Evolutionary conservation across 2,113 vertebrate genomes (phyloP).

Genomic region (Gulo gulo): DNA sequence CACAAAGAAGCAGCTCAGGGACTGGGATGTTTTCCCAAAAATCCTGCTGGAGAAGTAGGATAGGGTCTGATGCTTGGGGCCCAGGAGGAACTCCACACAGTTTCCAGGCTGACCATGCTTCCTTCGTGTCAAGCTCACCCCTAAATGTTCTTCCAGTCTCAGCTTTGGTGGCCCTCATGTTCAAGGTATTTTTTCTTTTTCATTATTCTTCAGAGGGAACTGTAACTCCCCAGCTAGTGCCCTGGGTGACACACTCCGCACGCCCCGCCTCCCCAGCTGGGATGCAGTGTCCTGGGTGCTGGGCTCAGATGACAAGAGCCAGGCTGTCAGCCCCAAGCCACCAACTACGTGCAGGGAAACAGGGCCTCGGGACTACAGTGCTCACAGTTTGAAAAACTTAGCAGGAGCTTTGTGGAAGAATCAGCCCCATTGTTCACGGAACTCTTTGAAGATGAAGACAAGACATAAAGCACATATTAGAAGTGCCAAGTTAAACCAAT

Average conservation of each 20-base stretch:
- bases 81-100: background rate
- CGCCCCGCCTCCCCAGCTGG: no score
- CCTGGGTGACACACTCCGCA: background rate
- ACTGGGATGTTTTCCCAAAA: background rate
- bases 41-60: background rate
- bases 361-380: fast-evolving
- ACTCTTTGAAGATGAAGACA: slow-evolving; percentile 61
- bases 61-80: background rate
- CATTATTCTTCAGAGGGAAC: background rate
- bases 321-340: background rate
- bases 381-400: background rate
- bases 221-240: background rate
- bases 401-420: background rate
- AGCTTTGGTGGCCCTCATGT: background rate
- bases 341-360: background rate
- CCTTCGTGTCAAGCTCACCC: background rate
- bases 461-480: background rate
- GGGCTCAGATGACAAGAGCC: background rate
- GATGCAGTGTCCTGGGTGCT: background rate
- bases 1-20: background rate
- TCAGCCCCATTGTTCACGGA: slow-evolving; percentile 39
- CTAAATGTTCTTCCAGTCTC: background rate
- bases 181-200: background rate
- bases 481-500: slow-evolving; percentile 65
- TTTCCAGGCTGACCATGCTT: background rate